Evolutionary conservation across 1,140 invertebrate genomes (phyloP), one percentile per base, ranked within the genome.

Genomic region (Nasonia giraulti): DNA sequence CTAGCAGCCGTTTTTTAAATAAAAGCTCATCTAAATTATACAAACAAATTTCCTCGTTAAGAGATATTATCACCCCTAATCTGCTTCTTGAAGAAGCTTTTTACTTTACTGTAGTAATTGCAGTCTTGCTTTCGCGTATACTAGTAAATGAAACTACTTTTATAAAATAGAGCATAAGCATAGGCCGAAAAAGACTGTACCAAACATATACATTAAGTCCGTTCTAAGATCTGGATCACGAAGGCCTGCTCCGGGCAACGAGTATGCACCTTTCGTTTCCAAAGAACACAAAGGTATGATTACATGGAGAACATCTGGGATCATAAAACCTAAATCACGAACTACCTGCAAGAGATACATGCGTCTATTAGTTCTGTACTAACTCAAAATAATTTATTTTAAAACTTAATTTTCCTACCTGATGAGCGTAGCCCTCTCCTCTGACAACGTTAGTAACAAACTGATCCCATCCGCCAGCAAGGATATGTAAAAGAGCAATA

Each of bases 381-480:
- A 37, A 55, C 20, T 27, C 3, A 2, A 47, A 44, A 81, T 37
- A 27, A 78, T 47, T 81, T 14, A 74, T 83, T 31, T 76, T 80
- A 20, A 71, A 66, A 44, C 77, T 77, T 62, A 47, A 62, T 40
- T 77, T 37, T 55, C 89, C 89, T 88, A 96, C 95, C 93, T 96
- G 95, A 92, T 96, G 95, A 33, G 95, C 92, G 86, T 95, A 94
- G 2, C 96, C 96, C 91, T 96, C 94, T 47, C 95, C 95, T 83
- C 94, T 92, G 12, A 97, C 89, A 50, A 97, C 96, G 91, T 97
- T 97, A 55, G 91, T 91, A 44, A 97, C 93, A 92, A 97, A 97
- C 89, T 97, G 96, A 93, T 97, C 96, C 88, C 94, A 95, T 33
- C 95, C 94, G 78, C 95, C 94, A n/a, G 95, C 95, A 17, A 96